These are phyloP conservation scores for Abrostola tripartita DNA, from an alignment of 2,888 invertebrate genomes.

Conservation along the genomic window DNA sequence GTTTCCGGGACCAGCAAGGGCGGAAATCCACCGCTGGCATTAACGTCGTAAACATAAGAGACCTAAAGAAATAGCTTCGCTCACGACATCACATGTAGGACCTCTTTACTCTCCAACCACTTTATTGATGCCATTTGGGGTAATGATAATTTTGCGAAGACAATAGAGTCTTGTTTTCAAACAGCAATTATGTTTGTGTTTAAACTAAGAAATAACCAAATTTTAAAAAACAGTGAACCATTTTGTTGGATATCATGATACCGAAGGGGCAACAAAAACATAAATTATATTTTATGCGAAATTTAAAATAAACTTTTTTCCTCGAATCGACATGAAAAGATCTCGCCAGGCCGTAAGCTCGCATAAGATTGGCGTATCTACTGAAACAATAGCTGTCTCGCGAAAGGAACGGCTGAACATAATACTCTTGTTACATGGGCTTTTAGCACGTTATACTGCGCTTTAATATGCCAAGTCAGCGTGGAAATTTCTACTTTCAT, in stretches of 20 bases:
- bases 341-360: conserved; percentile 48
- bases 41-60: conserved; percentile 67
- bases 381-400: conserved; percentile 61
- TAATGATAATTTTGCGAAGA: conserved; percentile 48
- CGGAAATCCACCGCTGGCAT: conserved; percentile 71
- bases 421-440: conserved; percentile 61
- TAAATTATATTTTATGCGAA: background rate
- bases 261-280: no score
- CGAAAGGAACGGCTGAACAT: conserved; percentile 59
- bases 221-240: no score
- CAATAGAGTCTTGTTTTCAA: conserved; percentile 25
- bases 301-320: conserved; percentile 8
- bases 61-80: conserved; percentile 60
- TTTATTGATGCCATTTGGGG: conserved; percentile 51
- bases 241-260: no score
- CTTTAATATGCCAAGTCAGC: conserved; percentile 54
- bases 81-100: conserved; percentile 59
- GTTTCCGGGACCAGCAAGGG: conserved; percentile 67
- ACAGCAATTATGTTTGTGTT: conserved; percentile 9
- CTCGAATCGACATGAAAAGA: conserved; percentile 33
- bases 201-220: conserved; percentile 1
- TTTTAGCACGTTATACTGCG: conserved; percentile 59
- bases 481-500: conserved; percentile 49
- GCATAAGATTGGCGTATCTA: conserved; percentile 57
- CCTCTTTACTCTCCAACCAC: conserved; percentile 59